Base-by-base conservation (phyloP, 2,113 vertebrate species). In the Marmota flaviventris region DNA sequence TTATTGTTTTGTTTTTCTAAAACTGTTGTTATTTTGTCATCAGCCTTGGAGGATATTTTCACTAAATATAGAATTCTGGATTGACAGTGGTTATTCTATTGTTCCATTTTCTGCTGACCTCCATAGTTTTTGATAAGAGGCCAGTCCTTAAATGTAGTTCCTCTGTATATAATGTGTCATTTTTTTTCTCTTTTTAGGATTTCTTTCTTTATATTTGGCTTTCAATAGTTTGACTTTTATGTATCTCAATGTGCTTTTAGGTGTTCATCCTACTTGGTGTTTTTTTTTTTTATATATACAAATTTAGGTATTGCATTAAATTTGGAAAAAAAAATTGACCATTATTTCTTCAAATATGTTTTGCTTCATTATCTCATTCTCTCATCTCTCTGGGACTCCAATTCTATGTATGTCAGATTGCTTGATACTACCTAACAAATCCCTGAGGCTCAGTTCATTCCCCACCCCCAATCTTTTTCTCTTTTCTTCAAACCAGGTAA, bases 21-120 rank as follows among this genome's bases (percentile, higher is more conserved):
- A 89, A 93, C 65, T 73, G 42, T 37, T 89, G 42, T 32, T 89
- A 90, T 65, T 96, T 85, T 96, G 29, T 75, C 65, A 86, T 63
- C 81, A 75, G 37, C 14, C n/a, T 61, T 45, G 25, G 65, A 96
- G 45, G 34, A 48, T 70, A 70, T 70, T n/a, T 70, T 70, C 32
- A 70, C 34, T n/a, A 70, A 69, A 70, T 70, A 34, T 18, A 70
- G 67, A 70, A 70, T n/a, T 34, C 67, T n/a, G 34, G 67, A n/a
- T 70, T 70, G 65, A 69, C 11, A 34, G 13, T 69, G 34, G 65
- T 69, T 34, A 10, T 70, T 70, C 67, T 70, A 18, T n/a, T n/a
- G 34, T 17, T 34, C 67, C 34, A n/a, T n/a, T n/a, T 70, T 70
- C 67, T 70, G 29, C 34, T n/a, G 16, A 34, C 32, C 67, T 70